Percentiles rank a stretch among this genome's conserved stretches.
Conservation (phyloP, 2,797 vertebrate genomes). For the Hemibagrus guttatus region DNA sequence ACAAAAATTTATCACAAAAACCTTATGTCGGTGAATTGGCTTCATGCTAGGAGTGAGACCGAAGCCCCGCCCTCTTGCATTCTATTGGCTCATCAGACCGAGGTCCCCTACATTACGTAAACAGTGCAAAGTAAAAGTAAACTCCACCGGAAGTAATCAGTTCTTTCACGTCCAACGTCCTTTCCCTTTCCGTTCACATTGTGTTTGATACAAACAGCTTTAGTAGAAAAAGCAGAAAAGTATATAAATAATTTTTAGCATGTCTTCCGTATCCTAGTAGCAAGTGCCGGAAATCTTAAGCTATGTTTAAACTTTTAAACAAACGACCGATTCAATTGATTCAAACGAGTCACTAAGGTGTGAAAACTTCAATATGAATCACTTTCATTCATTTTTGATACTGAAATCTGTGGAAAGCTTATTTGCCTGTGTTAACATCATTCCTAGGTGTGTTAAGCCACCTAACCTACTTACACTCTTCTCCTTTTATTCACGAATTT, state of each 20-base stretch:
- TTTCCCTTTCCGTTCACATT: not conserved
- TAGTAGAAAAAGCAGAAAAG: too few species aligned
- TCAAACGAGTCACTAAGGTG: not conserved
- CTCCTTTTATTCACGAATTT: not conserved
- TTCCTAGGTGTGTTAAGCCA: not conserved
- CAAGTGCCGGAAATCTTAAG: not conserved
- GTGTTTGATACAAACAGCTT: not conserved
- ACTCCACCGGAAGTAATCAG: not conserved
- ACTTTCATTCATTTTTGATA: not conserved
- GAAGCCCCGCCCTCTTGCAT: too few species aligned
- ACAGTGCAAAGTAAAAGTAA: not conserved
- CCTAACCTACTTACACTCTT: slow-evolving; percentile 11
- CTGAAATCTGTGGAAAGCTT: not conserved
- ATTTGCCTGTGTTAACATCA: not conserved
- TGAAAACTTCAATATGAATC: not conserved
- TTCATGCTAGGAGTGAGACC: not conserved
- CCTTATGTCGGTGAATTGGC: not conserved
- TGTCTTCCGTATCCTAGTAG: not conserved
- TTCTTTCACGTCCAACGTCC: not conserved
- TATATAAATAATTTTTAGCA: too few species aligned
- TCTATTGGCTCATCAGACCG: not conserved
- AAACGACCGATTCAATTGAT: not conserved
- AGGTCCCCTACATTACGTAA: not conserved
- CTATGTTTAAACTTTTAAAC: not conserved
- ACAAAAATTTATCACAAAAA: not conserved